phyloP scores from a whole-genome alignment of 2,113 vertebrate species.

The Ciconia boyciana region DNA sequence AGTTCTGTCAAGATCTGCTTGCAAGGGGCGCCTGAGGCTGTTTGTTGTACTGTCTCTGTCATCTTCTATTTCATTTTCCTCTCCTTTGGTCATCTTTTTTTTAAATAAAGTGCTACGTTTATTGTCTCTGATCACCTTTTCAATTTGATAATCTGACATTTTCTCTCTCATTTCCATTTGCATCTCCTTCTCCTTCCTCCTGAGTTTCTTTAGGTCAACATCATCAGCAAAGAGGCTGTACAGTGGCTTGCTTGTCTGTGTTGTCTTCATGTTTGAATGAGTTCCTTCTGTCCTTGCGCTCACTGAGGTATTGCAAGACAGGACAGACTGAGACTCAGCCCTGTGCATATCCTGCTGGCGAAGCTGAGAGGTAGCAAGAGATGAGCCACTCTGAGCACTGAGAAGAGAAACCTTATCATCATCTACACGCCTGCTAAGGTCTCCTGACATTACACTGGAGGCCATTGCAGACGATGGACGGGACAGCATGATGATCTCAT shows the following conservation, averaged over 20 bases:
- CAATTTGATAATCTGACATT: slow-evolving; percentile 85
- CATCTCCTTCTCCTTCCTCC: slow-evolving; percentile 86
- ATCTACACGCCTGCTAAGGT: slow-evolving; percentile 58
- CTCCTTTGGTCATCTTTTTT: slow-evolving; percentile 86
- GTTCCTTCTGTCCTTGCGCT: slow-evolving; percentile 32
- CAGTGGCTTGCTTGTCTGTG: slow-evolving; percentile 86
- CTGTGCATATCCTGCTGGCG: slow-evolving; percentile 24
- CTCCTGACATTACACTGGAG: slow-evolving; percentile 49
- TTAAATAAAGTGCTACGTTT: slow-evolving; percentile 93
- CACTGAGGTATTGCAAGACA: slow-evolving; percentile 63
- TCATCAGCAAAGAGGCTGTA: slow-evolving; percentile 92
- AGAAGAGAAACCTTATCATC: slow-evolving; percentile 81
- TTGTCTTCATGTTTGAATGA: slow-evolving; percentile 69
- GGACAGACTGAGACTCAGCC: slow-evolving; percentile 66
- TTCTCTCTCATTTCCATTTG: slow-evolving; percentile 86
- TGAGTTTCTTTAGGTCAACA: slow-evolving; percentile 84
- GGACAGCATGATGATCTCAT: slow-evolving; percentile 79
- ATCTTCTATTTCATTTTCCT: slow-evolving; percentile 59
- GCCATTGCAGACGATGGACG: slow-evolving; percentile 69
- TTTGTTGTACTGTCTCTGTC: slow-evolving; percentile 40
- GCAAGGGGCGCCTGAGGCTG: slow-evolving; percentile 7
- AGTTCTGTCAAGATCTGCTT: slow-evolving; percentile 38
- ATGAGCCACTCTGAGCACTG: slow-evolving; percentile 74
- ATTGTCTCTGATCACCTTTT: slow-evolving; percentile 90
- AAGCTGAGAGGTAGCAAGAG: slow-evolving; percentile 58